Evolutionary conservation across 1,140 invertebrate species (phyloP), one percentile per base, ranked within the genome.

Genomic region (Lordiphosa stackelbergi): DNA sequence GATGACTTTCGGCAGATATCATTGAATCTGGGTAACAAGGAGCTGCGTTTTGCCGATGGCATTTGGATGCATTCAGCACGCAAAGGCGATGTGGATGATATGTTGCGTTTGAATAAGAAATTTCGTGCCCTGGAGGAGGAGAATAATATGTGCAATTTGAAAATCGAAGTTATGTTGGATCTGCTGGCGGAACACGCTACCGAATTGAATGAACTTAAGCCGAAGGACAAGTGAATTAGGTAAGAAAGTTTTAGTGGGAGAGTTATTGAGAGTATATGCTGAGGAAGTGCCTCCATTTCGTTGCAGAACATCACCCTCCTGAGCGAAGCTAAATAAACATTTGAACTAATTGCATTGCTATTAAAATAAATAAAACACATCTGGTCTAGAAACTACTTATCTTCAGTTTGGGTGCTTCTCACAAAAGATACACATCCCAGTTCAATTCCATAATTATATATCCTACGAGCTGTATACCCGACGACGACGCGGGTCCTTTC

Each of bases 161-260:
- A 87, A 42, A 84, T 87, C 31, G 86, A 87, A 43, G 74, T 87
- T 4, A 74, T 87, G 64, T 37, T 87, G 48, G 86, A 87, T 54
- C 41, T 87, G 19, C 22, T 87, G 24, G 85, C 86, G 3, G 86
- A 87, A 45, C 85, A 87, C 52, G 83, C 86, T 5, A 68, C 75
- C 0, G 85, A 87, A 54, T 45, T 86, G 9, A 85, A 84, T 52
- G 62, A 70, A n/a, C 42, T 77, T 6, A 85, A 85, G 45, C 64
- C 72, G 1, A 78, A 73, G 38, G 64, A 84, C 2, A 74, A 86
- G 10, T 81, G 62, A 68, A 40, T 13, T 19, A n/a, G 4, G 8
- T 5, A 11, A 36, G 7, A 5, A 36, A n/a, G 34, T 4, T 10
- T 10, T 2, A 8, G 3, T 41, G 1, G 10, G 7, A 16, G 6